These are phyloP conservation scores for Entomobrya proxima DNA, from an alignment of 2,888 invertebrate species.

Conservation along the genomic window DNA sequence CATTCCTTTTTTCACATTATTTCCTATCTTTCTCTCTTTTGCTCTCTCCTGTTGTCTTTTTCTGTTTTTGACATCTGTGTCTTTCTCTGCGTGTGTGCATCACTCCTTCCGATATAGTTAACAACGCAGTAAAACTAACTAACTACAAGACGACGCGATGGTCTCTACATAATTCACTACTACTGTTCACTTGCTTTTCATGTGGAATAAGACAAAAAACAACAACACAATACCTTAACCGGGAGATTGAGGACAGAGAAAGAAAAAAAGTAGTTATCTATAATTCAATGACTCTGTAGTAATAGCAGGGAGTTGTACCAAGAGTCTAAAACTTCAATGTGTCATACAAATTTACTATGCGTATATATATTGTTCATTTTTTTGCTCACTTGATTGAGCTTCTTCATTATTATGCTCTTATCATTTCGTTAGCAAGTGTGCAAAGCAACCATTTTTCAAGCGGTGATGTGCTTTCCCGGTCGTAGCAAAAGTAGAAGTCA, in stretches of 20 bases:
- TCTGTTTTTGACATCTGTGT: slow-evolving; percentile 75
- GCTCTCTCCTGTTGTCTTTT: slow-evolving; percentile 59
- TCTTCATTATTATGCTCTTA: slow-evolving; percentile 22
- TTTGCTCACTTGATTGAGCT: no score
- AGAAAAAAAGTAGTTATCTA: neutral
- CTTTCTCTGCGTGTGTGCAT: slow-evolving; percentile 54
- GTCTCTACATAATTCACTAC: no score
- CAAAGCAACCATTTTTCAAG: neutral
- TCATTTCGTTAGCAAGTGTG: slow-evolving; percentile 32
- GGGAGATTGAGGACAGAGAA: no score
- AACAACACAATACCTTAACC: no score
- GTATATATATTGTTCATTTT: neutral
- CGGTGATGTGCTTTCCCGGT: no score
- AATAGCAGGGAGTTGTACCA: no score
- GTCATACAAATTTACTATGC: neutral
- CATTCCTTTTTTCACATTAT: slow-evolving; percentile 70
- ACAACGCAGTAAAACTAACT: neutral
- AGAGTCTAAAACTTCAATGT: no score
- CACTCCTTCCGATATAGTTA: slow-evolving; percentile 66
- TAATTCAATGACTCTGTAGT: slow-evolving; percentile 26
- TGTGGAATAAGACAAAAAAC: no score
- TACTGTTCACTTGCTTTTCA: no score
- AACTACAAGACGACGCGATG: neutral
- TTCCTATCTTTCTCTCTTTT: slow-evolving; percentile 61
- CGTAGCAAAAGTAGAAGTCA: no score